Conservation (phyloP, 2,888 invertebrate species). For the Drosophila mercatorum region DNA sequence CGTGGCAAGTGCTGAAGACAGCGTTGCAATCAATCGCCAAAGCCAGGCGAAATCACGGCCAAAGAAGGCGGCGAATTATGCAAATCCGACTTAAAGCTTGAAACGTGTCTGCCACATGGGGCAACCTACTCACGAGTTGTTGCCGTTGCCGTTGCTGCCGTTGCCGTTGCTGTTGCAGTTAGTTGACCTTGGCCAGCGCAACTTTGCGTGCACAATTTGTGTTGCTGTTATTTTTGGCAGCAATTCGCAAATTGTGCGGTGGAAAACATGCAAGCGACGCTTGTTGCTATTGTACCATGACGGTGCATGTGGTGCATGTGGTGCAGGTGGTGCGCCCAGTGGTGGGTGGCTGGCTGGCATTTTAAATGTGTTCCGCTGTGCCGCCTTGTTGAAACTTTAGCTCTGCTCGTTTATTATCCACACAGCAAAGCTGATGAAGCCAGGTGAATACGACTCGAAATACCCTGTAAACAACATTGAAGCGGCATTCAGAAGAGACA, state of each 20-base stretch:
- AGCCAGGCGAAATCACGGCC: constrained; percentile 49
- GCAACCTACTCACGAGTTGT: constrained; percentile 1
- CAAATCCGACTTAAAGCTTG: constrained; percentile 51
- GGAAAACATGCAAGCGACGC: constrained; percentile 55
- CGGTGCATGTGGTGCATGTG: background rate
- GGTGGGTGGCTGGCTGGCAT: constrained; percentile 40
- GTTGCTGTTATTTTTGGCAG: constrained; percentile 65
- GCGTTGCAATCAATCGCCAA: constrained; percentile 56
- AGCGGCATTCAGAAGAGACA: too few species aligned
- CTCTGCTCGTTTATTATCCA: constrained; percentile 53
- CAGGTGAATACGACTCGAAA: background rate
- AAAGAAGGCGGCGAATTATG: constrained; percentile 55
- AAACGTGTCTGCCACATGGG: constrained; percentile 19
- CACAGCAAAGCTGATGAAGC: constrained; percentile 30
- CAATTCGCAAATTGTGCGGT: constrained; percentile 55
- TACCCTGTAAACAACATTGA: background rate
- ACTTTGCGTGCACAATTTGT: constrained; percentile 72
- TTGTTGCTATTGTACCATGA: constrained; percentile 40
- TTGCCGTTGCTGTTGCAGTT: background rate
- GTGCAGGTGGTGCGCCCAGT: background rate
- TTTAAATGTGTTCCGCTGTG: constrained; percentile 57
- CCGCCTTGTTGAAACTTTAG: constrained; percentile 56
- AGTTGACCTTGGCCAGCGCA: constrained; percentile 62
- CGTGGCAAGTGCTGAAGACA: constrained; percentile 32
- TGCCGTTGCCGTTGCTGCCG: background rate